Conservation (phyloP, 1,140 invertebrate genomes). For the Drosophila busckii region DNA sequence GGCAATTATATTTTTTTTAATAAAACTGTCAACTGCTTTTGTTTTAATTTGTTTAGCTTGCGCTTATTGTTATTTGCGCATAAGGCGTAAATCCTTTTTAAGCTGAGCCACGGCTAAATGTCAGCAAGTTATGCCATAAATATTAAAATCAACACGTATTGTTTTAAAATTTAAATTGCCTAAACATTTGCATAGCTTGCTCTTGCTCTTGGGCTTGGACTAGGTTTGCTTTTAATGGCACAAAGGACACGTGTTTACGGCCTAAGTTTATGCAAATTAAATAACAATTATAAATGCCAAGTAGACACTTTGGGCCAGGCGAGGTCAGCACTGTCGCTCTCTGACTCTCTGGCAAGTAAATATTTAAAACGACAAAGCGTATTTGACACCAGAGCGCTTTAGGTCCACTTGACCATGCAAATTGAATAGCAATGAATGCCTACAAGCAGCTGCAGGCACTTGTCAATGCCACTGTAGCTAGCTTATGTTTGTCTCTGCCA, state of each 20-base stretch:
- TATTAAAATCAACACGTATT: constrained; percentile 63
- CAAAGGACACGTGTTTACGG: neutral
- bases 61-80: constrained; percentile 29
- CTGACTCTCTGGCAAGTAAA: too few species aligned
- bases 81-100: constrained; percentile 36
- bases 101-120: constrained; percentile 5
- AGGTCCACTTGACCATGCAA: too few species aligned
- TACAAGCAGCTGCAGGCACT: constrained; percentile 31
- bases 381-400: constrained; percentile 30
- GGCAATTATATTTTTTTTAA: too few species aligned
- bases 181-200: constrained; percentile 18
- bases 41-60: constrained; percentile 31
- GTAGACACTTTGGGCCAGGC: constrained; percentile 12
- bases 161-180: constrained; percentile 32
- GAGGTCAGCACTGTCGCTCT: constrained; percentile 25
- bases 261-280: constrained; percentile 69
- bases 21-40: constrained; percentile 55
- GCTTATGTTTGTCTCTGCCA: constrained; percentile 19
- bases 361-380: constrained; percentile 58
- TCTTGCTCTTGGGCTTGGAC: constrained; percentile 25
- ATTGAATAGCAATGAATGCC: constrained; percentile 19
- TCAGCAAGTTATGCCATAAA: constrained; percentile 57
- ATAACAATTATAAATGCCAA: constrained; percentile 69
- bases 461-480: constrained; percentile 35
- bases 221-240: constrained; percentile 20